Evolutionary conservation across 1,140 invertebrate genomes (phyloP), one percentile per base, ranked within the genome.

Genomic region (Plutomurus gul): DNA sequence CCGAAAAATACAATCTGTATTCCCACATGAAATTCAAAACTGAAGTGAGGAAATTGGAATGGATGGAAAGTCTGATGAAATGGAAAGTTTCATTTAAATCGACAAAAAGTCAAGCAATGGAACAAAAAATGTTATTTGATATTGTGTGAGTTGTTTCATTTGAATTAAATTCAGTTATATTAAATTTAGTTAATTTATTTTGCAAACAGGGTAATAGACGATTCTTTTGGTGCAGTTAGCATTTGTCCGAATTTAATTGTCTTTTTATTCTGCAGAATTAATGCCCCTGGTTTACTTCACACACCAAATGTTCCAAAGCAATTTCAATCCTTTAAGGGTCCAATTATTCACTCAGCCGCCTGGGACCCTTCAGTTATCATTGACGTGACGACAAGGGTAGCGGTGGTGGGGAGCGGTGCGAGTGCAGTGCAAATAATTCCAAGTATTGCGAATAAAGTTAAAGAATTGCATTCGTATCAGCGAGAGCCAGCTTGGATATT

Each of bases 401-500:
- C 60, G 1, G 56, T 82, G 0, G 33, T 82, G 7, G 81, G 81
- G 6, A 75, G 71, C 36, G 78, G 78, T 11, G 71, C 81, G 5
- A 73, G 40, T 71, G 76, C 78, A 72, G 30, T 80, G 18, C 81
- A 82, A 73, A 75, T 82, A 4, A 80, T 82, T 37, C 78, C 75
- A 27, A 33, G 13, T 3, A 80, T 82, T 40, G 81, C 49, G 1
- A 18, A 27, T 4, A 73, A 75, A 25, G 81, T 82, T 1, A 78
- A 76, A 36, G 75, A 78, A n/a, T 76, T 82, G 10, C 49, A 77
- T 30, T 51, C 36, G 1, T 82, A 71, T 27, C 81, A 82, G 49
- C 6, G 81, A 47, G 51, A 78, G 10, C 47, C 78, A 8, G 39
- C 78, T 18, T 82, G 65, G 51, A 46, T 80, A 11, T 18, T 65